A percentile compares a stretch with the other conserved stretches of the same genome.
Conservation (phyloP, 2,113 vertebrate genomes). For the Mellivora capensis region DNA sequence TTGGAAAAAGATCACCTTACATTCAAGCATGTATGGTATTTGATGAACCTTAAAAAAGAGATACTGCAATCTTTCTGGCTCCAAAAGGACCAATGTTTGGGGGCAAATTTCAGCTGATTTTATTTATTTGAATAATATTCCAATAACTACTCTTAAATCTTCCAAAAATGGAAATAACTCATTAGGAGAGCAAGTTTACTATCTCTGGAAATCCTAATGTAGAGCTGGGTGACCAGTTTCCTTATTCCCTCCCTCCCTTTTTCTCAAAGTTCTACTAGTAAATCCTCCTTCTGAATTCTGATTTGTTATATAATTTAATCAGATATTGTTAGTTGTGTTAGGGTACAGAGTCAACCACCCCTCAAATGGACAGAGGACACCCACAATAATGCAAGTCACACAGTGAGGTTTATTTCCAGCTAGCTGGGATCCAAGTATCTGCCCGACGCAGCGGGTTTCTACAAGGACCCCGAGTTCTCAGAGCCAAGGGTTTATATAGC, state of each 20-base stretch:
- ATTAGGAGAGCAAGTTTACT: not conserved
- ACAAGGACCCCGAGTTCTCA: no score
- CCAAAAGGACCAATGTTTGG: not conserved
- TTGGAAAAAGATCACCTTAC: not conserved
- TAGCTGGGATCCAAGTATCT: no score
- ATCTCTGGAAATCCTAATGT: not conserved
- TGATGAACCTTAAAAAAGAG: not conserved
- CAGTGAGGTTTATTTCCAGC: no score
- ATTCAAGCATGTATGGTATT: not conserved
- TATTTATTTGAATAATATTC: not conserved
- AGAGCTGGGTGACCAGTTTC: not conserved
- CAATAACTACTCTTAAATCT: not conserved
- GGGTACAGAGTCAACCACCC: no score
- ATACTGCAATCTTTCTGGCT: not conserved
- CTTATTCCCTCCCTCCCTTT: not conserved
- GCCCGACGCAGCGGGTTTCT: no score
- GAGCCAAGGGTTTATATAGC: no score
- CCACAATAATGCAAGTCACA: no score
- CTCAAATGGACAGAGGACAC: no score
- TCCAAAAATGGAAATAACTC: not conserved
- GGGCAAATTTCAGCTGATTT: not conserved
- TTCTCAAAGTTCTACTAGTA: not conserved
- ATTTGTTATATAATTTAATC: not conserved
- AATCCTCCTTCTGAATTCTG: not conserved
- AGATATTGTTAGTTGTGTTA: not conserved